Conservation (phyloP, 2,888 invertebrate species). For the Odiellus spinosus region DNA sequence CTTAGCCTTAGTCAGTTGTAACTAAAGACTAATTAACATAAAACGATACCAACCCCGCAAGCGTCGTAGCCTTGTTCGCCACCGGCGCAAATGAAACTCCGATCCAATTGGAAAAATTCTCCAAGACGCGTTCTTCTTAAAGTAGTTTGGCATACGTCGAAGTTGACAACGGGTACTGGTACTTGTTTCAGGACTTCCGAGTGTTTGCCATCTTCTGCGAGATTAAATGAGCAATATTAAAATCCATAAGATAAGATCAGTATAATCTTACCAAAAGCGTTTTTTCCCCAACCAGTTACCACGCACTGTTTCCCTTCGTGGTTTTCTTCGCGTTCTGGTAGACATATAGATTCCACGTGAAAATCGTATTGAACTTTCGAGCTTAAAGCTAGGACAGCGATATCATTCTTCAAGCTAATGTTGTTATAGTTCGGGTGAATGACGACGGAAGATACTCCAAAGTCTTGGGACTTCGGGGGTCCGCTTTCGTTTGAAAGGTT, state of each 20-base stretch:
- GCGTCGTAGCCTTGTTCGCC: conserved; percentile 1
- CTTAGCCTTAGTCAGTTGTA: not conserved
- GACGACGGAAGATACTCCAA: conserved; percentile 26
- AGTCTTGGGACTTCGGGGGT: conserved; percentile 49
- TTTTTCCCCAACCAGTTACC: conserved; percentile 17
- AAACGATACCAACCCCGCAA: too few relatives aligned
- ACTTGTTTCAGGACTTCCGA: too few relatives aligned
- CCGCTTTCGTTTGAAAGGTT: conserved; percentile 57
- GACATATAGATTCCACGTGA: conserved; percentile 14
- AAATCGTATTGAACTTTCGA: conserved; percentile 8
- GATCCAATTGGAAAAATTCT: conserved; percentile 2
- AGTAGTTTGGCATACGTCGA: not conserved
- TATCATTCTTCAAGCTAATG: conserved; percentile 14
- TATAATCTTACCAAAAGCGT: conserved; percentile 8
- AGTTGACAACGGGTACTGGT: too few relatives aligned
- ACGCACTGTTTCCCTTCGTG: conserved; percentile 22
- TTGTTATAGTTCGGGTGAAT: conserved; percentile 11
- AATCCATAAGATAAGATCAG: too few relatives aligned
- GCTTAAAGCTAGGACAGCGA: conserved; percentile 11
- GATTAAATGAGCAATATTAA: too few relatives aligned
- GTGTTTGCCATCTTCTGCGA: too few relatives aligned
- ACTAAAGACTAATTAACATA: not conserved
- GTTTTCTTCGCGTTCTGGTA: conserved; percentile 19
- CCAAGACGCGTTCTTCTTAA: conserved; percentile 1
- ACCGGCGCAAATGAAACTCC: conserved; percentile 5